Conservation (phyloP, 2,113 vertebrate species). For the Panthera leo region DNA sequence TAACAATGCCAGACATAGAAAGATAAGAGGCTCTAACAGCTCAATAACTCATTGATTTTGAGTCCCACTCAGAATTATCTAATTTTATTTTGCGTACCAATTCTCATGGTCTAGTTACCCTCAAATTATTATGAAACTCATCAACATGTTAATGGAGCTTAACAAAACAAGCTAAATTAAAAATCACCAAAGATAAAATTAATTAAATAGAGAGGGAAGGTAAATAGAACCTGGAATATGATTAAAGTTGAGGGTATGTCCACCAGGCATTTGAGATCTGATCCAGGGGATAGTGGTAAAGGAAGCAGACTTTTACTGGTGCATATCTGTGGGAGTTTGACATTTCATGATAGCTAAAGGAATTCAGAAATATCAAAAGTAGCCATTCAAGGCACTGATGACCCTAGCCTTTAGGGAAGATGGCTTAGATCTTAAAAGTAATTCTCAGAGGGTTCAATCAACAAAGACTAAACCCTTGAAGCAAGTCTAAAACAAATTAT, state of each 20-base stretch:
- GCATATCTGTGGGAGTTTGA: neutral
- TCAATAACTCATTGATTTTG: slow-evolving; percentile 21
- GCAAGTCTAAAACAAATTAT: neutral
- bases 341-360: neutral
- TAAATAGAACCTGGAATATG: neutral
- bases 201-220: neutral
- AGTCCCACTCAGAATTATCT: neutral
- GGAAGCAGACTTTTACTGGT: neutral
- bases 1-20: neutral
- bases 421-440: neutral
- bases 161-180: slow-evolving; percentile 7
- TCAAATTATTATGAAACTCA: neutral
- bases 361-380: neutral
- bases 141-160: neutral
- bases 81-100: slow-evolving; percentile 31
- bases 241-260: neutral
- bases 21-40: neutral
- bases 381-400: neutral
- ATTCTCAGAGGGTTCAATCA: neutral
- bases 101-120: neutral
- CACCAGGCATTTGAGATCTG: neutral
- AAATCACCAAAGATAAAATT: neutral
- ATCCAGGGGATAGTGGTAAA: neutral
- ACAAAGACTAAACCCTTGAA: neutral
- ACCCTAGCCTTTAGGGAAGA: neutral